Evolutionary conservation across 2,888 invertebrate species (phyloP), one percentile per base, ranked within the genome.

Genomic region (Tanaodytes sp.): DNA sequence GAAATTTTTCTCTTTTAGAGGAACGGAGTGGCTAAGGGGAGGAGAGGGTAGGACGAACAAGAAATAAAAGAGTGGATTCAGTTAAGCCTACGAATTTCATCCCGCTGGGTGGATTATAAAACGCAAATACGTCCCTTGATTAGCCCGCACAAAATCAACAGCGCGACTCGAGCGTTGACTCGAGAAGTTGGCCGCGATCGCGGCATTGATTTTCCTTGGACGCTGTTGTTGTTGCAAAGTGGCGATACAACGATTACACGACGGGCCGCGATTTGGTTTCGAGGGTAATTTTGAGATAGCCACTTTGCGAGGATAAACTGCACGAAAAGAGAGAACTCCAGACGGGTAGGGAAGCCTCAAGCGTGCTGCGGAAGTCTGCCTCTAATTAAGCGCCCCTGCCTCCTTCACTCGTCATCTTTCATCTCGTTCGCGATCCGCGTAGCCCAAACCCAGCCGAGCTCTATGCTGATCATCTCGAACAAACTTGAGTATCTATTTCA

Each of bases 41-140:
- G 40, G 65, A 59, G 59, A 36, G 16, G 51, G 49, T 62, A 61
- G 59, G 59, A 70, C 46, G 48, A 69, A 63, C 71, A 66, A 65
- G 71, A 74, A 75, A 67, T 66, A 73, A 76, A 78, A 78, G 78
- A 68, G 79, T 78, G 80, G 77, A 83, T 81, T 82, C 79, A 77
- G 82, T 82, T 83, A 83, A 83, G 82, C 83, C 82, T 83, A 81
- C 80, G 81, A 82, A 83, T 83, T 83, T 80, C 77, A 82, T 16
- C 82, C 83, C 81, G 83, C 82, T 79, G 78, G 80, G 75, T 78
- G 82, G 80, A 83, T 84, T 84, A 83, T 84, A 83, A 84, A 84
- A 84, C 82, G 83, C 83, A 84, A 84, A 84, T 84, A 83, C 83
- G 82, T 81, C 78, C 80, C 81, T 82, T 84, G 84, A 84, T 84